Base-by-base conservation (phyloP, 1,140 invertebrate species). In the Aphis gossypii region DNA sequence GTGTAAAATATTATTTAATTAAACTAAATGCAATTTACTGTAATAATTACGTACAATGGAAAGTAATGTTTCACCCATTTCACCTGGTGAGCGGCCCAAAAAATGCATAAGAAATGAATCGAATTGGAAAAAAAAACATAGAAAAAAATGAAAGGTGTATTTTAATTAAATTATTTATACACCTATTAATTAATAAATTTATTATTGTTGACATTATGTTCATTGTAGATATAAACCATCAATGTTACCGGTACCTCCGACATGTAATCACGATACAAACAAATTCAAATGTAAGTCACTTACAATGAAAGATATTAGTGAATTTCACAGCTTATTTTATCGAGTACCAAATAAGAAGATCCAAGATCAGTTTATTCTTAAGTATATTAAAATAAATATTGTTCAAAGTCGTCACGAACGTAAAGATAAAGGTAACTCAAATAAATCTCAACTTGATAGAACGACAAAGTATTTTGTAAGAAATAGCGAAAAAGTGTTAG, bases 321-420 rank as follows among this genome's bases (percentile, higher is more conserved):
- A 30, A 9, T 88, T 88, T 88, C 41, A 88, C n/a, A 48, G 25
- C 25, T 30, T 48, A 9, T 88, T 88, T 21, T 87, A 87, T 87
- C 84, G 84, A 46, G 86, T 88, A 18, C 86, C 18, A 88, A 44
- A 54, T 46, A 88, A 88, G 86, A 9, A 88, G 48, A 88, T 88
- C n/a, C 86, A 88, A 88, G 41, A 88, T 88, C 44, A 88, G 86
- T 88, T 88, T 54, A 88, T 88, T 18, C 86, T 88, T 21, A 44
- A 88, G 48, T 88, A 48, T 46, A 44, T 54, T 48, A 8, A 88
- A 54, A 88, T 54, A 14, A 46, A 88, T 54, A 88, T 30, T 54
- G 86, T 88, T 88, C 44, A 88, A 88, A 46, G 48, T 48, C 41
- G 86, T 48, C 86, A 21, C 25, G 41, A 88, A 88, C 86, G 86